Base-by-base conservation (phyloP, 2,797 vertebrate genomes). In the Hypotaenidia philippensis region DNA sequence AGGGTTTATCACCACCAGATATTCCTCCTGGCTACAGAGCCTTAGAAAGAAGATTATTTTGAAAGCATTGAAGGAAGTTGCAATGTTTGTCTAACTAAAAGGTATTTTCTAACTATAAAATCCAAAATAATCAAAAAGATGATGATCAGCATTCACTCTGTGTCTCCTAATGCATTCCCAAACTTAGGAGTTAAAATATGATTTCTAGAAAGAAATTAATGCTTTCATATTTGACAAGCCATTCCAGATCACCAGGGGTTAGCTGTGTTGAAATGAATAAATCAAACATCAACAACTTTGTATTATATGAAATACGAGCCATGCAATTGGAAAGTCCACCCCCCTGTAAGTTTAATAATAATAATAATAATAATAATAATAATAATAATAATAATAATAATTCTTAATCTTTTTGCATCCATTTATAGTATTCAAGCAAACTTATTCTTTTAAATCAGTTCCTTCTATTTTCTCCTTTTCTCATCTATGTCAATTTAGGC, bases 261-360 rank as follows among this genome's bases (percentile, higher is more conserved):
- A 83, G 65, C 25, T 88, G 55, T 44, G 45, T 11, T 92, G 80
- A 80, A 91, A 89, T 40, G 8, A 90, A 86, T 79, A 93, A 80
- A 87, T 88, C 93, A 93, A 91, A 90, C 41, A 95, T 76, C 70
- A 93, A 90, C 72, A 93, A 89, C 61, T 85, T 78, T 34, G 32
- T 36, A 84, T 56, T 88, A 85, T 60, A 45, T 92, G 59, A 91
- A 82, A 89, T 55, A 84, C 13, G 14, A 96, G 32, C 66, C 80
- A 70, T 29, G 56, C 31, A 21, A 82, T 6, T 74, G 59, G 9
- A 70, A 94, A 84, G 60, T 55, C 34, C 47, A 60, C 29, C 18
- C 19, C 29, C 66, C 59, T 8, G 38, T 40, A 40, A 15, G 5
- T 5, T 5, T 40, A 40, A 14, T 40, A 40, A 14, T 40, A 40